phyloP scores from a whole-genome alignment of 2,797 vertebrate genomes.

The Schizopygopsis pylzovi region DNA sequence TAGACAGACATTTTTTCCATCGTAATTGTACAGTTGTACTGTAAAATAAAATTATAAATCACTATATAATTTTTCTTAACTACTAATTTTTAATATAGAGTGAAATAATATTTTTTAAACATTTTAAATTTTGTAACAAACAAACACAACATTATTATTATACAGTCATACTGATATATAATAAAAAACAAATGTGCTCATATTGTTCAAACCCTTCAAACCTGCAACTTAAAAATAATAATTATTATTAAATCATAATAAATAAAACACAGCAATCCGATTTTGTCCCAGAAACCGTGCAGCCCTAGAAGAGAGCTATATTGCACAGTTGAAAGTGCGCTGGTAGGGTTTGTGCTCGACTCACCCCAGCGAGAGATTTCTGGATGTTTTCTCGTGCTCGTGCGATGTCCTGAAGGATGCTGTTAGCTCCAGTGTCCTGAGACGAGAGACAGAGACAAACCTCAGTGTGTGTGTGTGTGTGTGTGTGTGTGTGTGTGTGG shows the following conservation, averaged over 20 bases:
- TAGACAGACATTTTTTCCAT: not conserved
- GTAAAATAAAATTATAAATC: not conserved
- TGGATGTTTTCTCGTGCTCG: constrained; percentile 98
- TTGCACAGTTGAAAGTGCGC: not conserved
- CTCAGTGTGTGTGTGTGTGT: constrained; percentile 1
- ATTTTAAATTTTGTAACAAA: not conserved
- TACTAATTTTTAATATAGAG: not conserved
- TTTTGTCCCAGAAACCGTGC: not conserved
- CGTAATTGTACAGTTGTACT: not conserved
- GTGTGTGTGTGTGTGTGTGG: not conserved
- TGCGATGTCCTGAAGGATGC: constrained; percentile 95
- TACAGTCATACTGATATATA: not conserved
- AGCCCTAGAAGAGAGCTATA: not conserved
- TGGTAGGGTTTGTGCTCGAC: constrained; percentile 61
- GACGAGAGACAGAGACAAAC: constrained; percentile 51
- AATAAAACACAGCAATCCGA: not conserved
- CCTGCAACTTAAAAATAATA: not conserved
- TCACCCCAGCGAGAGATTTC: constrained; percentile 97
- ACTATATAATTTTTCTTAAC: not conserved
- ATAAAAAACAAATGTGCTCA: not conserved
- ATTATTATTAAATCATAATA: not conserved
- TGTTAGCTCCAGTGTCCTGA: constrained; percentile 91
- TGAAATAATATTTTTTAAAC: not conserved
- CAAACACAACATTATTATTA: not conserved
- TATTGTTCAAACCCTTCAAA: not conserved